Conservation (phyloP, 2,113 vertebrate species). For the Microcebus jonahi region DNA sequence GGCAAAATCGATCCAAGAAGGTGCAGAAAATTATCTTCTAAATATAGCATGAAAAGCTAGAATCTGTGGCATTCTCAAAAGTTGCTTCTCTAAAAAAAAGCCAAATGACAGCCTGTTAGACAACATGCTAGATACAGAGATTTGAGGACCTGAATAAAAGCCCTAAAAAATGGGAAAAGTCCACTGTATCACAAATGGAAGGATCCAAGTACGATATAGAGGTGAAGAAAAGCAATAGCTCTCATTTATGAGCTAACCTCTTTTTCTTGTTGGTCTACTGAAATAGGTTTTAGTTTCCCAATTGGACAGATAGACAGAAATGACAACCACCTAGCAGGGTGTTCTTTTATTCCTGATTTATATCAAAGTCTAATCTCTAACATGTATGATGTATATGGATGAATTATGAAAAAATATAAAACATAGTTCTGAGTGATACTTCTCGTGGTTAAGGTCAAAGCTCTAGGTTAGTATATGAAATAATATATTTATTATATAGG, state of each 20-base stretch:
- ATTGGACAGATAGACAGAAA: neutral
- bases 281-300: conserved; percentile 27
- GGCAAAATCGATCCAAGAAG: conserved; percentile 72
- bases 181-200: neutral
- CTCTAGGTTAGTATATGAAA: neutral
- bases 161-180: neutral
- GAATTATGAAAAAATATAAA: neutral
- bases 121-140: conserved; percentile 19
- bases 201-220: neutral
- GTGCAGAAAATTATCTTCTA: conserved; percentile 75
- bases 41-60: conserved; percentile 74
- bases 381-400: neutral
- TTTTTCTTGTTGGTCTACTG: neutral
- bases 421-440: neutral
- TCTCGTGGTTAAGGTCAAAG: neutral
- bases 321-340: neutral
- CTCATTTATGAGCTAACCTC: neutral
- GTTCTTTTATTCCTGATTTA: neutral
- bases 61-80: conserved; percentile 60
- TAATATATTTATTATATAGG: too few species aligned
- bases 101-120: conserved; percentile 53
- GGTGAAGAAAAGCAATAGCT: neutral
- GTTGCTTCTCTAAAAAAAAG: conserved; percentile 63
- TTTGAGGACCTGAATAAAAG: conserved; percentile 45
- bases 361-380: neutral